phyloP scores from a whole-genome alignment of 2,888 invertebrate genomes.

The Lasioglossum lativentre region DNA sequence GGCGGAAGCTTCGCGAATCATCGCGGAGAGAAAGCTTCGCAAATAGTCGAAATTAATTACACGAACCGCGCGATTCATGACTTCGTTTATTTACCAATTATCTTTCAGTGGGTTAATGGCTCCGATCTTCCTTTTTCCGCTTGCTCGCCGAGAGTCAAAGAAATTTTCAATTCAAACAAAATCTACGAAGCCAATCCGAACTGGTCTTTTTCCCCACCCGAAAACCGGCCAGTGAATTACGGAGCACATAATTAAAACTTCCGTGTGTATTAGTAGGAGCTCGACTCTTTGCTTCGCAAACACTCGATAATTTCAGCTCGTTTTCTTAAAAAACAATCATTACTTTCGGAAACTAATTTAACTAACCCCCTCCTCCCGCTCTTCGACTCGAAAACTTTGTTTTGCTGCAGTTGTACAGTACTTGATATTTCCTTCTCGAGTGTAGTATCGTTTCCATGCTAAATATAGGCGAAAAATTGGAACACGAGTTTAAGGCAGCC shows the following conservation, averaged over 20 bases:
- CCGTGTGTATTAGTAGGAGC: background rate
- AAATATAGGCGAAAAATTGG: slow-evolving; percentile 4
- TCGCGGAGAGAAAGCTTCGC: background rate
- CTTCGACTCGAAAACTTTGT: slow-evolving; percentile 1
- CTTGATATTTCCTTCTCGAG: slow-evolving; percentile 11
- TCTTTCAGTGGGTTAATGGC: background rate
- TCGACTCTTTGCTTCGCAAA: background rate
- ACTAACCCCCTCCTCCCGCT: background rate
- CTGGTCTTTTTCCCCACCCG: background rate
- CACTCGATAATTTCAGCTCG: background rate
- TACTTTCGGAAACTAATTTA: slow-evolving; percentile 13
- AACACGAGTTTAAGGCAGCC: background rate
- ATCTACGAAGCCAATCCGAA: background rate
- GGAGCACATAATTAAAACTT: slow-evolving; percentile 18
- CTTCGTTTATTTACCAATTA: background rate
- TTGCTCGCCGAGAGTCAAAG: background rate
- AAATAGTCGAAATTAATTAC: background rate
- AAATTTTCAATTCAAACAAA: background rate
- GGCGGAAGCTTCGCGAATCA: background rate
- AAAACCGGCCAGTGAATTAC: background rate
- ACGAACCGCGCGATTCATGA: background rate
- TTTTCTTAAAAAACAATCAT: slow-evolving; percentile 5
- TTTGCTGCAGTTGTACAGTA: background rate
- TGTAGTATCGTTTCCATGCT: background rate
- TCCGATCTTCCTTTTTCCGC: background rate